Conservation (phyloP, 2,113 vertebrate genomes). For the Pseudopipra pipra region DNA sequence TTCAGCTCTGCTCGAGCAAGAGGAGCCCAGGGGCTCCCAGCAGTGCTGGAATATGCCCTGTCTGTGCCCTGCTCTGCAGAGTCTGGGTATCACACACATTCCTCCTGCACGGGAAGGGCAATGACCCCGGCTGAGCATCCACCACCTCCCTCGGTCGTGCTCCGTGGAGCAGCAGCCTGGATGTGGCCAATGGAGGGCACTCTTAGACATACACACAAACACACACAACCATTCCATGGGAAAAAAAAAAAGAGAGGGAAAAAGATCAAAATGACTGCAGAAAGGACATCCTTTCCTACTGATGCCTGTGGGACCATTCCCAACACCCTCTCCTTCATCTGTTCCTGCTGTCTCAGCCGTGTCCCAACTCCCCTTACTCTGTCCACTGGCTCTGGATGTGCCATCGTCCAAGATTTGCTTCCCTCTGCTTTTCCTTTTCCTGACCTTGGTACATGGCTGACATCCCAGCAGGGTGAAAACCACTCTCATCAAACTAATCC, state of each 20-base stretch:
- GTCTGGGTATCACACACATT: rapidly evolving
- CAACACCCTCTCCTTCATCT: neutral
- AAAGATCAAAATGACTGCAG: neutral
- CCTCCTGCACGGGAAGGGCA: neutral
- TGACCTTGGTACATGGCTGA: neutral
- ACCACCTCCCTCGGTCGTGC: neutral
- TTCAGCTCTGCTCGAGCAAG: neutral
- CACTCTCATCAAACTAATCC: neutral
- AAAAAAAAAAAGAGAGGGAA: rapidly evolving
- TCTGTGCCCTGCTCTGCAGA: neutral
- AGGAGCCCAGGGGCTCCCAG: neutral
- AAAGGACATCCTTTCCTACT: neutral
- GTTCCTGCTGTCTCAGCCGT: rapidly evolving
- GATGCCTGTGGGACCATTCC: neutral
- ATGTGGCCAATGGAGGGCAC: slow-evolving; percentile 65
- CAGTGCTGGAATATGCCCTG: neutral
- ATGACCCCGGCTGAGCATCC: neutral
- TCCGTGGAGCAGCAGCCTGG: neutral
- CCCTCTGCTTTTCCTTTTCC: slow-evolving; percentile 1
- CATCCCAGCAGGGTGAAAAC: neutral
- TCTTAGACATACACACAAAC: slow-evolving; percentile 4
- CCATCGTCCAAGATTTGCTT: neutral
- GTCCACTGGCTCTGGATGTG: neutral
- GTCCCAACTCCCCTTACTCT: neutral
- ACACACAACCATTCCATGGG: rapidly evolving